A percentile compares a stretch with the other conserved stretches of the same genome.
These are phyloP conservation scores for Cochlearius cochlearius DNA, from an alignment of 2,113 vertebrate genomes.

Conservation along the genomic window DNA sequence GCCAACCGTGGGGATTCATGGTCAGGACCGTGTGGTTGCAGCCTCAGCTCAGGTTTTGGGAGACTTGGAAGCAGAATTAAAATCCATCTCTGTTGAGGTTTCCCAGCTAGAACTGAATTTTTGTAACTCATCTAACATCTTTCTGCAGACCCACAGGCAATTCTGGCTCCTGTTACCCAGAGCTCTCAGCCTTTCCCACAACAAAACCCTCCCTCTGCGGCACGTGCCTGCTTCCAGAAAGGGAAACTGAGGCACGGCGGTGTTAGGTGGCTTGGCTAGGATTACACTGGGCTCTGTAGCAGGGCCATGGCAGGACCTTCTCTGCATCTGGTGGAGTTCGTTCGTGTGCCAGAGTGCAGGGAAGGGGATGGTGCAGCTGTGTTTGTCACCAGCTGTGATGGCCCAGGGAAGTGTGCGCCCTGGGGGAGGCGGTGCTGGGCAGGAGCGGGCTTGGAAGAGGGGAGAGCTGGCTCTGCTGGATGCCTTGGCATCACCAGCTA, in stretches of 20 bases:
- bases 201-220: neutral
- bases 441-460: neutral
- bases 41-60: neutral
- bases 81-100: neutral
- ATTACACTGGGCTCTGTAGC: neutral
- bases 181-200: neutral
- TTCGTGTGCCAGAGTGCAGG: accelerated
- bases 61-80: neutral
- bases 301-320: neutral
- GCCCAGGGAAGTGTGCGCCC: neutral
- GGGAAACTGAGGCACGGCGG: neutral
- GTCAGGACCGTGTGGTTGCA: neutral
- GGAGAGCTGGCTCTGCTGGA: neutral
- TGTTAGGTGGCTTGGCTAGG: neutral
- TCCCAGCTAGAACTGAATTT: neutral
- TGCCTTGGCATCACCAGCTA: neutral
- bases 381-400: neutral
- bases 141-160: neutral
- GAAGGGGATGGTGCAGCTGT: neutral
- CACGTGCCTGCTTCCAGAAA: neutral
- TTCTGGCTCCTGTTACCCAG: neutral
- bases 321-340: neutral
- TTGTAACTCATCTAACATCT: neutral
- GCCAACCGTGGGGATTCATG: accelerated
- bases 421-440: neutral